Percentiles rank a stretch among this genome's conserved stretches.
These are phyloP conservation scores for Clarias platycephalus DNA, from an alignment of 2,797 vertebrate species.

Conservation along the genomic window DNA sequence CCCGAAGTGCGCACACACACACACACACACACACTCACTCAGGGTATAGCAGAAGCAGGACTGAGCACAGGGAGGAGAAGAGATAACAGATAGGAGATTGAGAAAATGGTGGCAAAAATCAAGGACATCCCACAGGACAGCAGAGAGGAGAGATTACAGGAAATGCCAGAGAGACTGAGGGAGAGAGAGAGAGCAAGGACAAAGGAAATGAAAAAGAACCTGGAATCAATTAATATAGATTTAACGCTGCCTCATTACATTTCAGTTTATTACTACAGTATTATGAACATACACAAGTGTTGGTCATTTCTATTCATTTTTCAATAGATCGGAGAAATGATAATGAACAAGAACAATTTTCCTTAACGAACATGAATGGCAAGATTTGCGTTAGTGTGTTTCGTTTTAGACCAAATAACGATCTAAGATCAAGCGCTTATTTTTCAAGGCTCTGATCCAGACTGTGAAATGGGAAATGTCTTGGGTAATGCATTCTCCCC, in stretches of 20 bases:
- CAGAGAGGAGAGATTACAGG: constrained; percentile 40
- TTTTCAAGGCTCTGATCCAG: neutral
- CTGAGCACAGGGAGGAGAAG: constrained; percentile 7
- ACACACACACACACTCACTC: neutral
- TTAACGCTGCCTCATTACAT: neutral
- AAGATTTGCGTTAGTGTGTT: neutral
- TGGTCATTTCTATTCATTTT: neutral
- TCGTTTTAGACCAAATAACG: neutral
- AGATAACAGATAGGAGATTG: constrained; percentile 50
- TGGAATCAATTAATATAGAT: constrained; percentile 6
- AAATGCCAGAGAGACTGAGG: constrained; percentile 27
- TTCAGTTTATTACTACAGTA: neutral
- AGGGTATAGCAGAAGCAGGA: constrained; percentile 32
- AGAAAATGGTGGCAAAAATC: constrained; percentile 49
- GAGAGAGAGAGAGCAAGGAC: constrained; percentile 2
- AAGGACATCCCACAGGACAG: constrained; percentile 46
- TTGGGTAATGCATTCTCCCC: neutral
- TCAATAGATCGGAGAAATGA: neutral
- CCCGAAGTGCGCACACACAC: constrained; percentile 1
- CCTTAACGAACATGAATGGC: too few relatives aligned
- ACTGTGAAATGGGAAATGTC: constrained; percentile 4
- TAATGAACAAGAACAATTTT: neutral
- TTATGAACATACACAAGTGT: neutral
- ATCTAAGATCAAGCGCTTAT: neutral
- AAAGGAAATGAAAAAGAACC: neutral